Percentiles rank a stretch among this genome's conserved stretches.
These are phyloP conservation scores for Cliona cf. orientalis DNA, from an alignment of 37 sponge, comb jelly and placozoan species.

Conservation along the genomic window DNA sequence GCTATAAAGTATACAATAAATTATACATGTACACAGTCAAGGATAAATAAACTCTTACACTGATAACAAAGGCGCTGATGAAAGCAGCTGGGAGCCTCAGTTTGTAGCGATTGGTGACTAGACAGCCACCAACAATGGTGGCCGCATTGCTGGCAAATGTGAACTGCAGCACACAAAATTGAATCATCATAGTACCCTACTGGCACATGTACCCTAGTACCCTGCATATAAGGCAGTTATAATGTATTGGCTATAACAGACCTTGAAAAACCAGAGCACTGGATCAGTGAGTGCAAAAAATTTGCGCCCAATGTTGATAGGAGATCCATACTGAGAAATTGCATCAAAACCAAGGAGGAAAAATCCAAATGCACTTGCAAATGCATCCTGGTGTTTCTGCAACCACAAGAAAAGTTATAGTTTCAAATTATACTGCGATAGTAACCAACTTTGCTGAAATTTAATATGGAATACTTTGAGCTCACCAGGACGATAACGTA, in stretches of 20 bases:
- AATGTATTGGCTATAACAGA: neutral
- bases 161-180: conserved; percentile 74
- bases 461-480: neutral
- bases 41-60: conserved; percentile 56
- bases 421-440: neutral
- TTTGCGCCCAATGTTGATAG: neutral
- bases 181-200: no score
- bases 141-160: conserved; percentile 96
- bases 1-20: neutral
- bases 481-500: conserved; percentile 76
- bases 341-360: conserved; percentile 83
- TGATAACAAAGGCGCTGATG: conserved; percentile 89
- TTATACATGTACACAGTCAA: neutral
- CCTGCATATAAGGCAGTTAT: no score
- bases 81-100: conserved; percentile 80
- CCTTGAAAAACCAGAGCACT: conserved; percentile 84
- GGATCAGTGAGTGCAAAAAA: conserved; percentile 71
- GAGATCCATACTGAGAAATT: conserved; percentile 49
- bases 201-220: no score
- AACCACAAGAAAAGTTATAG: neutral
- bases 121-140: conserved; percentile 86
- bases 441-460: neutral
- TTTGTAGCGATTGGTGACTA: conserved; percentile 77
- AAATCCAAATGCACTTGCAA: conserved; percentile 95
- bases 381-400: conserved; percentile 88